phyloP scores from a whole-genome alignment of 2,797 vertebrate genomes.

The Megaceryle alcyon region DNA sequence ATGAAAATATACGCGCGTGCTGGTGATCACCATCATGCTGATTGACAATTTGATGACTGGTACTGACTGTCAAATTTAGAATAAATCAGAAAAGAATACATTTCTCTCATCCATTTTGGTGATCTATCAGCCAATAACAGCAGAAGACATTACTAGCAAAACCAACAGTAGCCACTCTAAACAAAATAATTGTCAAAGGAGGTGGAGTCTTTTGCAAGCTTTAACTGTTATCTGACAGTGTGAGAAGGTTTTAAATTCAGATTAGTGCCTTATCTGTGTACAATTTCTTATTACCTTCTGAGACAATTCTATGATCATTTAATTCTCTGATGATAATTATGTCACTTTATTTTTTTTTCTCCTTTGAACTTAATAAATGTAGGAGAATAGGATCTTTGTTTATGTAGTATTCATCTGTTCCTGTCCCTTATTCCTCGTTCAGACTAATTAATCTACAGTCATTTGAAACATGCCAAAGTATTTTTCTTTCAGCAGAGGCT shows the following conservation, averaged over 20 bases:
- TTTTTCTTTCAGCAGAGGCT: neutral
- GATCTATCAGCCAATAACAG: neutral
- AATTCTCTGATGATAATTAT: conserved; percentile 31
- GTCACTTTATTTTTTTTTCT: neutral
- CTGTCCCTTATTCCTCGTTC: neutral
- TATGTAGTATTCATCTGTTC: conserved; percentile 42
- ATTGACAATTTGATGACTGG: neutral
- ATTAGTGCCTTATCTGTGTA: neutral
- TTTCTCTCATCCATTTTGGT: neutral
- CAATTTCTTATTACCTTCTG: neutral
- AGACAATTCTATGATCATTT: conserved; percentile 13
- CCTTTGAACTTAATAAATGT: conserved; percentile 36
- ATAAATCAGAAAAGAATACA: neutral
- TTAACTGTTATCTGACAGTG: neutral
- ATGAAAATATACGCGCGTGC: neutral
- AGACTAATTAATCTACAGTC: neutral
- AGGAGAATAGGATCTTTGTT: conserved; percentile 33
- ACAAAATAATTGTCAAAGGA: neutral
- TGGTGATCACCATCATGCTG: neutral
- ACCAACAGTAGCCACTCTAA: neutral
- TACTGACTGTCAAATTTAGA: neutral
- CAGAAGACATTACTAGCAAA: neutral
- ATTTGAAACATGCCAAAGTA: neutral
- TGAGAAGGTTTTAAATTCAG: neutral
- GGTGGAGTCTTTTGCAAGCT: neutral